Percentiles rank a stretch among this genome's conserved stretches.
Conservation (phyloP, 2,113 vertebrate species). For the Pomatorhinus ruficollis region DNA sequence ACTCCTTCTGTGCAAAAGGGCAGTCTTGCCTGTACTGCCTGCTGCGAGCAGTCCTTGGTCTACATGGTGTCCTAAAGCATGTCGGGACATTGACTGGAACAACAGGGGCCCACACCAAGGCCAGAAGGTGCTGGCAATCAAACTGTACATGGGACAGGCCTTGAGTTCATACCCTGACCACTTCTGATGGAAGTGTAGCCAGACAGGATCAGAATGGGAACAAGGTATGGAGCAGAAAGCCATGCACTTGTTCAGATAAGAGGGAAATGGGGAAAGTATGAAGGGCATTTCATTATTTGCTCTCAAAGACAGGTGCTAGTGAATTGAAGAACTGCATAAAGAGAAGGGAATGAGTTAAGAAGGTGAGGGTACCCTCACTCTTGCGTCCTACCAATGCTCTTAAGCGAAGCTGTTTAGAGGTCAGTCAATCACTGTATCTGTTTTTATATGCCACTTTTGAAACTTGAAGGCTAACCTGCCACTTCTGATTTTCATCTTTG, state of each 20-base stretch:
- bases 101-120: background rate
- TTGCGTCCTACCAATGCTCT: background rate
- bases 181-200: background rate
- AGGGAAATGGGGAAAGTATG: background rate
- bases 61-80: background rate
- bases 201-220: background rate
- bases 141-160: background rate
- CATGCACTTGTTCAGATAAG: fast-evolving
- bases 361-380: background rate
- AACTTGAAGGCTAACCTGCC: background rate
- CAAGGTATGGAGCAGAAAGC: background rate
- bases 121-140: background rate
- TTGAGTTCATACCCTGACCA: background rate
- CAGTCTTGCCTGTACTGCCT: background rate
- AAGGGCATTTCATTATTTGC: background rate
- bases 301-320: background rate
- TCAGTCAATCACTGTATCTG: background rate
- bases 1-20: background rate
- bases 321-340: background rate
- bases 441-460: background rate
- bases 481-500: background rate
- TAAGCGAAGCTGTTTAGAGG: background rate
- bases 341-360: background rate
- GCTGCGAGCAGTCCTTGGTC: background rate
- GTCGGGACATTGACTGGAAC: background rate